Evolutionary conservation across 2,113 vertebrate species (phyloP), one percentile per base, ranked within the genome.

Genomic region (Hydrochoerus hydrochaeris): DNA sequence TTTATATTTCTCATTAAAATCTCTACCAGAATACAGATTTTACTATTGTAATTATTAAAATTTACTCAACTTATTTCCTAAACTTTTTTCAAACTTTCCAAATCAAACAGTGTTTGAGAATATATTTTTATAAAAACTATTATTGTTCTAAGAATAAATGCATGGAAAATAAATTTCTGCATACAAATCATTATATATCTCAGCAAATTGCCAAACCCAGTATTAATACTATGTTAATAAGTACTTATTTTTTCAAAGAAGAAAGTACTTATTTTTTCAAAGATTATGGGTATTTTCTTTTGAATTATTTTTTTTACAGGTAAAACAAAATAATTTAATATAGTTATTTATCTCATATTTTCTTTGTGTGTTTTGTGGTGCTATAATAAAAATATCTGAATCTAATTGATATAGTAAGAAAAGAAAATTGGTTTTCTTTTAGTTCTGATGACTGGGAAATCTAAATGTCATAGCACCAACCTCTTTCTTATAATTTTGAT

Each of bases 1-100:
- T 89, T 78, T n/a, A 13, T 41, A 65, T 81, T 69, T 97, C 73
- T 83, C 54, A 49, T 84, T 88, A 90, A 94, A 90, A 85, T 88
- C 0, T 16, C 1, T 62, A 3, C 35, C 44, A 90, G 0, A 58
- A 75, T 85, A 57, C 52, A 85, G 30, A 3, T 82, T 92, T 92
- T 63, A 81, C 1, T 26, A 14, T 88, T 44, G 22, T 52, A 11
- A 73, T 62, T 46, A 49, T 82, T 71, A 63, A 81, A 88, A 75
- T 77, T 49, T 85, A 92, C 69, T 62, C 77, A 92, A 10, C 9
- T 46, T 54, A 71, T 63, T 32, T 52, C 5, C 52, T 69, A 46
- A 71, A 89, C 11, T 49, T 10, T 88, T 89, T 67, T 2, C 28
- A 81, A 95, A 94, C 62, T 93, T 2, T 77, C 28, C 41, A 67